Evolutionary conservation across 2,113 vertebrate genomes (phyloP).

Genomic region (Ameiurus melas): DNA sequence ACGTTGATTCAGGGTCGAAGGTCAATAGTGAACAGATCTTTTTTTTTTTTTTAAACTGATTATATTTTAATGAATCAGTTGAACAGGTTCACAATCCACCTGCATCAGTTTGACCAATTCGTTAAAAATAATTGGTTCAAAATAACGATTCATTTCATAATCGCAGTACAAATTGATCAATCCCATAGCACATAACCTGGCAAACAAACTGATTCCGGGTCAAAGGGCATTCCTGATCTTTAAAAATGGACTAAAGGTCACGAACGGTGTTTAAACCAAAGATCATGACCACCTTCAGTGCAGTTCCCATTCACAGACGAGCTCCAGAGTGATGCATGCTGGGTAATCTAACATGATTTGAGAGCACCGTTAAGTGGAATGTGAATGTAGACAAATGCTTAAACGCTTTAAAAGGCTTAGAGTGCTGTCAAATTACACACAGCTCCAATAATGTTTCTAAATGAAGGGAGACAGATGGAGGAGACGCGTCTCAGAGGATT

Average conservation of each 20-base stretch:
- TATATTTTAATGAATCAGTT: too few relatives aligned
- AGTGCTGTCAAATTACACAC: conserved; percentile 3
- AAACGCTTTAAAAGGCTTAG: background rate
- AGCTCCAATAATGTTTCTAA: background rate
- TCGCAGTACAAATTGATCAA: background rate
- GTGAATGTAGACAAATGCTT: background rate
- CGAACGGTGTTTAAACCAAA: background rate
- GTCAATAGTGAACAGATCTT: background rate
- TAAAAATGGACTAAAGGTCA: background rate
- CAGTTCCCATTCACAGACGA: background rate
- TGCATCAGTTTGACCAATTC: too few relatives aligned
- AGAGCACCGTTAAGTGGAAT: background rate
- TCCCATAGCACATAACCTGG: background rate
- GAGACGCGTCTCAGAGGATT: background rate
- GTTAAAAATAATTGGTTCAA: too few relatives aligned
- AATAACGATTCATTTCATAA: too few relatives aligned
- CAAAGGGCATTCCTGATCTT: background rate
- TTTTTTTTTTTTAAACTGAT: too few relatives aligned
- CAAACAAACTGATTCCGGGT: background rate
- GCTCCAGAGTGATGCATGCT: conserved; percentile 3
- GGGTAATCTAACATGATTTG: background rate
- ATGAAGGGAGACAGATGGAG: background rate
- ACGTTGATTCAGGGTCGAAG: background rate
- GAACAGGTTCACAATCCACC: too few relatives aligned
- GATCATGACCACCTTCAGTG: background rate